These are phyloP conservation scores for Paramormyrops hopkinsi DNA, from an alignment of 2,797 vertebrate genomes.

Conservation along the genomic window DNA sequence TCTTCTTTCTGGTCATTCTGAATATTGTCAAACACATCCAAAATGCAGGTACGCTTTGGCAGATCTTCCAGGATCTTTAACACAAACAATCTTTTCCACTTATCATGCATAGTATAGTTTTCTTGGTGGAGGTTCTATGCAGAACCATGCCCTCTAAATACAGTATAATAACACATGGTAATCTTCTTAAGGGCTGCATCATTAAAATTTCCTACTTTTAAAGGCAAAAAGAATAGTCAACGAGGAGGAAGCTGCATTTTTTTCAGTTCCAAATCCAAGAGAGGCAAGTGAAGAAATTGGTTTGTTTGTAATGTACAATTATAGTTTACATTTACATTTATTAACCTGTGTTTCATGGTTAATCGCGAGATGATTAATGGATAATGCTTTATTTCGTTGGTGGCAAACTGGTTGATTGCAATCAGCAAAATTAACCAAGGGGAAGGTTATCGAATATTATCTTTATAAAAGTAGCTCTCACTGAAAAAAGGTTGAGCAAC, in stretches of 20 bases:
- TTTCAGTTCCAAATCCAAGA: neutral
- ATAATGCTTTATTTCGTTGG: neutral
- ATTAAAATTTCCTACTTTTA: neutral
- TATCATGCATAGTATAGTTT: neutral
- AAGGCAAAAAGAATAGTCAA: neutral
- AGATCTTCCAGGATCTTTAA: neutral
- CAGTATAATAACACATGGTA: neutral
- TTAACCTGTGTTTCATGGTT: neutral
- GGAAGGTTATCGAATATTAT: neutral
- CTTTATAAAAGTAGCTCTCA: neutral
- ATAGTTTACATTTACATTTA: neutral
- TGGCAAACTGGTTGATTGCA: neutral
- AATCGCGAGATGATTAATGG: neutral
- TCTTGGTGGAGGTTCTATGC: neutral
- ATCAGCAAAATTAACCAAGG: neutral
- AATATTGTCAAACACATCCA: neutral
- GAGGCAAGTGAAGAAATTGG: neutral
- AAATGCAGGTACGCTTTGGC: neutral
- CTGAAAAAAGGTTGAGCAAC: neutral
- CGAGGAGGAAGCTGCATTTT: neutral
- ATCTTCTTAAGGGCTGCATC: neutral
- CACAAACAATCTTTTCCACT: neutral
- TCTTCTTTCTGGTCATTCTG: neutral
- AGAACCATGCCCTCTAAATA: neutral
- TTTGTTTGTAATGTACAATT: neutral